phyloP scores from a whole-genome alignment of 2,888 invertebrate genomes.

The Drosophila affinis region DNA sequence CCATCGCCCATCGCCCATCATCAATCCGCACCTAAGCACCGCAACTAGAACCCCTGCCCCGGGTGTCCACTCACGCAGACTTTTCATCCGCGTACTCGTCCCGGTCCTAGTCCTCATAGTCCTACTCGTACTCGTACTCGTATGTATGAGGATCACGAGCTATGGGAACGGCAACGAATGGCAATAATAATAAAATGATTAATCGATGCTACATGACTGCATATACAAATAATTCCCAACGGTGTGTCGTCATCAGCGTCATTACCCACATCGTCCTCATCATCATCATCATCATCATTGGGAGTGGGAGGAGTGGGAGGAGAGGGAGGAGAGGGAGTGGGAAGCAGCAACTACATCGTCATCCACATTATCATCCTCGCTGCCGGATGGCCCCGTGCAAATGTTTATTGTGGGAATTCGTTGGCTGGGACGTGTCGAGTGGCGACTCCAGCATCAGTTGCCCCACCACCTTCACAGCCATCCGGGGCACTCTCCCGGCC shows the following conservation, averaged over 20 bases:
- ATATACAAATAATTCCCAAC: slow-evolving; percentile 76
- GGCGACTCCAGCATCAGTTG: slow-evolving; percentile 22
- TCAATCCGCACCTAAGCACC: background rate
- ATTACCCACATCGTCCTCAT: slow-evolving; percentile 55
- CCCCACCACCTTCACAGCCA: slow-evolving; percentile 5
- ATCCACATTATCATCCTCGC: slow-evolving; percentile 57
- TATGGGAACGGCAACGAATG: slow-evolving; percentile 73
- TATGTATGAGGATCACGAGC: slow-evolving; percentile 68
- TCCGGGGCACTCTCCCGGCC: background rate
- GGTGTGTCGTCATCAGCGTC: slow-evolving; percentile 76
- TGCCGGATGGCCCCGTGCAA: slow-evolving; percentile 57
- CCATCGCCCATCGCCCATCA: background rate
- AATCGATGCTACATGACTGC: slow-evolving; percentile 79
- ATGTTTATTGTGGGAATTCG: slow-evolving; percentile 78
- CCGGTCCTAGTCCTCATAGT: too few species aligned
- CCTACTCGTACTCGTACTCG: slow-evolving; percentile 8
- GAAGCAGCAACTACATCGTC: slow-evolving; percentile 38
- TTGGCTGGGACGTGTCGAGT: slow-evolving; percentile 62
- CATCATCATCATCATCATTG: slow-evolving; percentile 27
- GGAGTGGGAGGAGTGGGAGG: too few species aligned
- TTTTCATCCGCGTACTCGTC: slow-evolving; percentile 16
- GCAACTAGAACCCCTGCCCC: background rate
- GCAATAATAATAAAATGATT: slow-evolving; percentile 78
- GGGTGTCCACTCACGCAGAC: slow-evolving; percentile 4
- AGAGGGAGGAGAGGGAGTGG: slow-evolving; percentile 17